These are phyloP conservation scores for Anguilla anguilla DNA, from an alignment of 2,797 vertebrate genomes.

Conservation along the genomic window DNA sequence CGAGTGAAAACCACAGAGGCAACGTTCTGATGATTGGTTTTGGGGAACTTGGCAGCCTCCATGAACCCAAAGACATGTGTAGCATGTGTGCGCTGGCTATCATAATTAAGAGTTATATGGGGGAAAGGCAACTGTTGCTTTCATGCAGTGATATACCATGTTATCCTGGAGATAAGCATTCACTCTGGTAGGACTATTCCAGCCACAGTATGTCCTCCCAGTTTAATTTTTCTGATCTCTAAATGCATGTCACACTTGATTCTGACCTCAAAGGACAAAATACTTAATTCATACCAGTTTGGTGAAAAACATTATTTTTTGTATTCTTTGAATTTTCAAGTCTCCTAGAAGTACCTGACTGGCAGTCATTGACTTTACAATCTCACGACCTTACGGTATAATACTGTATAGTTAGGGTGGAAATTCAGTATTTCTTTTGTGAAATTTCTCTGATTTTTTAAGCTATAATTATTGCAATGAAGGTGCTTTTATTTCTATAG, in stretches of 20 bases:
- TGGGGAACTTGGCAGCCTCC: not conserved
- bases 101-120: not conserved
- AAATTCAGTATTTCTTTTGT: too few relatives aligned
- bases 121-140: not conserved
- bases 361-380: not conserved
- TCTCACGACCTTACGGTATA: too few relatives aligned
- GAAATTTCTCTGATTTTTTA: too few relatives aligned
- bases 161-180: not conserved
- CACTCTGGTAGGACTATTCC: not conserved
- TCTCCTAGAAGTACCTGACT: not conserved
- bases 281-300: not conserved
- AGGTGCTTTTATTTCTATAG: too few relatives aligned
- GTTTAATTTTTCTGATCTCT: not conserved
- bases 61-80: not conserved
- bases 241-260: not conserved
- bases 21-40: not conserved
- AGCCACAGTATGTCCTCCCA: not conserved
- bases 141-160: not conserved
- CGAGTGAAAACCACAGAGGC: not conserved
- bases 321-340: not conserved
- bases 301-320: not conserved
- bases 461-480: too few relatives aligned
- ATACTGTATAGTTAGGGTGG: too few relatives aligned
- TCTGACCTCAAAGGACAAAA: not conserved
- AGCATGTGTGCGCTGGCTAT: not conserved